Evolutionary conservation across 2,113 vertebrate species (phyloP), one percentile per base, ranked within the genome.

Genomic region (Chunga burmeisteri): DNA sequence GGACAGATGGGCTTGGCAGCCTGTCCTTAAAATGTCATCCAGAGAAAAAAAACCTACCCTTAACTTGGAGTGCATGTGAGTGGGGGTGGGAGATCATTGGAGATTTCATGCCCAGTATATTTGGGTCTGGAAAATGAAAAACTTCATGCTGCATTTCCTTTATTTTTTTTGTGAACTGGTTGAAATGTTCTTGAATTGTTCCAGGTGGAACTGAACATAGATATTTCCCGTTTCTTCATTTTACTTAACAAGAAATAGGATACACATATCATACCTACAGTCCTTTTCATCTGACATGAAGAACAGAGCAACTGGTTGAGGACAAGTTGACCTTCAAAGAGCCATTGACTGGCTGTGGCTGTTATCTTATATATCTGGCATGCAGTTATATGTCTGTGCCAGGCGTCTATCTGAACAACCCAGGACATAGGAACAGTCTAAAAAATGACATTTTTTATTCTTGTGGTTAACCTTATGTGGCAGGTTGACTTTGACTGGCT

Each of bases 1-100:
- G 71, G 71, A 94, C 96, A 97, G 94, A 96, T 96, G 94, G 92
- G 46, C 81, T 94, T 96, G 72, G 86, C 93, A 95, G 67, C 74
- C 52, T 94, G 78, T 96, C 77, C 86, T 80, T 93, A 77, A 93
- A 94, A 95, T 88, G 50, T 74, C 75, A 93, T 77, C 53, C 53
- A 80, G 65, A 84, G 59, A 32, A 30, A 90, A 93, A 78, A 81
- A 61, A 40, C 16, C 9, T 2, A 32, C 36, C 27, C 49, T 85
- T 81, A 81, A 61, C 49, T 86, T 78, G 44, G 36, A 92, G 16
- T 29, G 34, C 21, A 17, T 88, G 50, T 78, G 38, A 88, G 70
- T 77, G 56, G 23, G 34, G 12, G 56, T 81, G 49, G 50, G 40
- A 88, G 19, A 92, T 78, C 71, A 84, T 36, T 93, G 50, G 59